Percentiles rank a stretch among this genome's conserved stretches.
phyloP scores from a whole-genome alignment of 2,113 vertebrate species.

The Stercorarius parasiticus region DNA sequence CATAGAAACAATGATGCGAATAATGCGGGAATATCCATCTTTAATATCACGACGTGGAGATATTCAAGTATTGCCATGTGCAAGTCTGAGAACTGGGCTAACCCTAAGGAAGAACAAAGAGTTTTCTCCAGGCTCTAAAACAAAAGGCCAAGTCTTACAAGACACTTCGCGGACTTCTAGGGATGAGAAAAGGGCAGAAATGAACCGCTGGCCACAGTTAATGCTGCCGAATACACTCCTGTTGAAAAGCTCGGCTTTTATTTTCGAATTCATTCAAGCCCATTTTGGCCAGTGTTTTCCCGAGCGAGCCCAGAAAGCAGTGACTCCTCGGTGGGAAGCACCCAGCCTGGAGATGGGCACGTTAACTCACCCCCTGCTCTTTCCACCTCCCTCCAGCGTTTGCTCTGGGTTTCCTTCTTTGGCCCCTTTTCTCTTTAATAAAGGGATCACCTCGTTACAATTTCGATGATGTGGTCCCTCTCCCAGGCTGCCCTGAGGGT shows the following conservation, averaged over 20 bases:
- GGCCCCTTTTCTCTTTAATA: not conserved
- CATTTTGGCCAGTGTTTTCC: not conserved
- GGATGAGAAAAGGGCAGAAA: conserved; percentile 70
- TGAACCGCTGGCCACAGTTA: conserved; percentile 68
- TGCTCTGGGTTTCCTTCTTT: not conserved
- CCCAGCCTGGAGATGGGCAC: not conserved
- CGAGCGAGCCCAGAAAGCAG: not conserved
- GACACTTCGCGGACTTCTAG: conserved; percentile 69
- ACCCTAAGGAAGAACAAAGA: conserved; percentile 80
- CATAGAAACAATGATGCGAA: conserved; percentile 88
- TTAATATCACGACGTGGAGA: conserved; percentile 84
- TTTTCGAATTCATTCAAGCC: conserved; percentile 43
- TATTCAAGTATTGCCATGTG: conserved; percentile 83
- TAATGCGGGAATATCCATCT: conserved; percentile 88
- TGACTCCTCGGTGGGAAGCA: not conserved
- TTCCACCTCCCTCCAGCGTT: not conserved
- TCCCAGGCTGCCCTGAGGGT: conserved; percentile 43
- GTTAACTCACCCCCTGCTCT: not conserved
- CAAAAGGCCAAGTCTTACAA: conserved; percentile 75
- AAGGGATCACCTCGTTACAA: not conserved
- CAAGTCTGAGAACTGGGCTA: conserved; percentile 81
- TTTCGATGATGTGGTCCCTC: not conserved
- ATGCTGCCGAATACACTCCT: not conserved
- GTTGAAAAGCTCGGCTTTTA: conserved; percentile 50
- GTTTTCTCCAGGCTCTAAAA: conserved; percentile 74